Conservation (phyloP, 2,888 invertebrate genomes). For the Parasteatoda lunata region DNA sequence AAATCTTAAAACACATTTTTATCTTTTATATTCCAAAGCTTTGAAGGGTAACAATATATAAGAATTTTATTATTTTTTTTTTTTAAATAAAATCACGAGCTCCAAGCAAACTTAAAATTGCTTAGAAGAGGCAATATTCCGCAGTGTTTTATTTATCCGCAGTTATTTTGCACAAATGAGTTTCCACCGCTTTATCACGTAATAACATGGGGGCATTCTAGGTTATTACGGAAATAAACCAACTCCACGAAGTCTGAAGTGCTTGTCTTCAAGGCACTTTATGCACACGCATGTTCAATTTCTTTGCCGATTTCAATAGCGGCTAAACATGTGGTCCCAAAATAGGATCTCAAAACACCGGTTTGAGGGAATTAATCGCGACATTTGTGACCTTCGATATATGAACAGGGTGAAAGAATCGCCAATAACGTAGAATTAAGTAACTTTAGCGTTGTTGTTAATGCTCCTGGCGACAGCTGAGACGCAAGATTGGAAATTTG, state of each 20-base stretch:
- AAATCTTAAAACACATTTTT: too few species aligned
- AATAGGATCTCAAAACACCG: not conserved
- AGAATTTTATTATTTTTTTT: too few species aligned
- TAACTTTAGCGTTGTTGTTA: not conserved
- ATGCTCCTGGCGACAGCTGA: too few species aligned
- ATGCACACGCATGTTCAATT: not conserved
- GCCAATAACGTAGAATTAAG: slow-evolving; percentile 19
- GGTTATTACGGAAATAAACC: slow-evolving; percentile 15
- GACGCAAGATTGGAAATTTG: too few species aligned
- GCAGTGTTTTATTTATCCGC: too few species aligned
- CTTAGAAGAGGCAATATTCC: too few species aligned
- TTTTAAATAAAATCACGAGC: too few species aligned
- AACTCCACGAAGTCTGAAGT: not conserved
- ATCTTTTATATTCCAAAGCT: too few species aligned
- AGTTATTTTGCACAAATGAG: too few species aligned
- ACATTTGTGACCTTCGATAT: slow-evolving; percentile 7
- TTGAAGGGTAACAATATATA: too few species aligned
- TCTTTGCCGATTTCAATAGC: not conserved
- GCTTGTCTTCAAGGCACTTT: not conserved
- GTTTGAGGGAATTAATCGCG: slow-evolving; percentile 2
- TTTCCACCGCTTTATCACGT: not conserved
- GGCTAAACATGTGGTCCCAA: not conserved
- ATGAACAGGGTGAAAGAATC: not conserved
- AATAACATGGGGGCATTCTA: not conserved
- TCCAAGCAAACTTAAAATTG: too few species aligned